Evolutionary conservation across 2,888 invertebrate genomes (phyloP), one percentile per base, ranked within the genome.

Genomic region (Adela reaumurella): DNA sequence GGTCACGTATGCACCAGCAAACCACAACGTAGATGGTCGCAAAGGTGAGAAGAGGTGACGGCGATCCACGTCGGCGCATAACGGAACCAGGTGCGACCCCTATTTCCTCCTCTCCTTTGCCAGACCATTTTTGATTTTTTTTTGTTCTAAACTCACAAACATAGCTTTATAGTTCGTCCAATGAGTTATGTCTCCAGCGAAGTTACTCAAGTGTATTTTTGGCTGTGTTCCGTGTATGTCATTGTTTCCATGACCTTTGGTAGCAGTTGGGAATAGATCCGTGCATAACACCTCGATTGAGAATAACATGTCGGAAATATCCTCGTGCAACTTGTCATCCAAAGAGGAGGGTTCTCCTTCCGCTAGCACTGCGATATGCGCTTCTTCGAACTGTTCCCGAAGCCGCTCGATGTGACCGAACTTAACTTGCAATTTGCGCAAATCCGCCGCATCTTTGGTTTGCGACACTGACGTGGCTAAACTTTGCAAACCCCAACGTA

Each of bases 91-190:
- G n/a, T n/a, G n/a, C n/a, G n/a, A n/a, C n/a, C n/a, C n/a, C n/a
- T n/a, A n/a, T n/a, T n/a, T n/a, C n/a, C n/a, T n/a, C n/a, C n/a
- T n/a, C n/a, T n/a, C n/a, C n/a, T n/a, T n/a, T n/a, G n/a, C n/a
- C n/a, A n/a, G n/a, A n/a, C n/a, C n/a, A n/a, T n/a, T n/a, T n/a
- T 43, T 19, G 8, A 3, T 10, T 6, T 46, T 49, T 5, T 49
- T 19, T 17, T 46, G 49, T 11, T 46, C 43, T 16, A 49, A 19
- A 14, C 46, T 49, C 17, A 46, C 19, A 19, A 46, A 49, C 2
- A 49, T 46, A 4, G 46, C 20, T 17, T 28, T 46, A 19, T 46
- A 49, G 19, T 49, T 49, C n/a, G 49, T 46, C 49, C 46, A 49
- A 8, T 49, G 46, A 1, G 46, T 46, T 6, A 43, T 14, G 2